Percentiles rank a stretch among this genome's conserved stretches.
Conservation (phyloP, 1,140 invertebrate genomes). For the Drosophila gunungcola region DNA sequence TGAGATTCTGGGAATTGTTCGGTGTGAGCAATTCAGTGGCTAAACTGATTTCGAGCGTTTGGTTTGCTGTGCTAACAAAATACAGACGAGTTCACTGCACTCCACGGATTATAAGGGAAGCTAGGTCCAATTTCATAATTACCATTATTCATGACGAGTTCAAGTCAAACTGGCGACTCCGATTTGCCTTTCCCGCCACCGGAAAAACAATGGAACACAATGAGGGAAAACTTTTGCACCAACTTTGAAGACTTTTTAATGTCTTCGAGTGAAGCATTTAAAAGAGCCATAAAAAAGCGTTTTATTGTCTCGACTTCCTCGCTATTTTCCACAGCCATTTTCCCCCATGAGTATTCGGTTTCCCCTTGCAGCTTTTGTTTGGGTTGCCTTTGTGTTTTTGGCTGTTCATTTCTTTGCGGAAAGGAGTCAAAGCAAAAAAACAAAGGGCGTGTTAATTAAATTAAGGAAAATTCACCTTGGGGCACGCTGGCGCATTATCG, state of each 20-base stretch:
- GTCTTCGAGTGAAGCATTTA: constrained; percentile 62
- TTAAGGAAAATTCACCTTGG: constrained; percentile 47
- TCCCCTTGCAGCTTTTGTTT: constrained; percentile 43
- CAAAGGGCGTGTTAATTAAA: constrained; percentile 65
- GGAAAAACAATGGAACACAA: constrained; percentile 45
- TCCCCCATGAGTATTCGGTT: constrained; percentile 13
- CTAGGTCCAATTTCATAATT: constrained; percentile 49
- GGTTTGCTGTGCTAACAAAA: constrained; percentile 17
- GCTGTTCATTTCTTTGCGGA: constrained; percentile 25
- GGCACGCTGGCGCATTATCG: constrained; percentile 29
- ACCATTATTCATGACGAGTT: constrained; percentile 60
- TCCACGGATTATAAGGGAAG: constrained; percentile 20
- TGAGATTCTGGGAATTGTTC: constrained; percentile 16
- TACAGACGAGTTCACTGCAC: constrained; percentile 31
- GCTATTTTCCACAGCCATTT: constrained; percentile 11
- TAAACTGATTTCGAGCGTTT: constrained; percentile 44
- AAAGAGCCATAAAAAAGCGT: constrained; percentile 61
- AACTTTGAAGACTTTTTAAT: constrained; percentile 59
- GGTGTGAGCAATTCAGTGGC: constrained; percentile 44
- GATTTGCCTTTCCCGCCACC: neutral
- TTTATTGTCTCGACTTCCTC: constrained; percentile 54
- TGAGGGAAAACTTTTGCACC: constrained; percentile 42
- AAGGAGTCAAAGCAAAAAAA: constrained; percentile 18
- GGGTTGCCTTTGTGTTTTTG: constrained; percentile 35
- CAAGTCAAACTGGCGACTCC: constrained; percentile 48